Percentiles rank a stretch among this genome's conserved stretches.
These are phyloP conservation scores for Epinephelus lanceolatus DNA, from an alignment of 2,113 vertebrate genomes.

Conservation along the genomic window DNA sequence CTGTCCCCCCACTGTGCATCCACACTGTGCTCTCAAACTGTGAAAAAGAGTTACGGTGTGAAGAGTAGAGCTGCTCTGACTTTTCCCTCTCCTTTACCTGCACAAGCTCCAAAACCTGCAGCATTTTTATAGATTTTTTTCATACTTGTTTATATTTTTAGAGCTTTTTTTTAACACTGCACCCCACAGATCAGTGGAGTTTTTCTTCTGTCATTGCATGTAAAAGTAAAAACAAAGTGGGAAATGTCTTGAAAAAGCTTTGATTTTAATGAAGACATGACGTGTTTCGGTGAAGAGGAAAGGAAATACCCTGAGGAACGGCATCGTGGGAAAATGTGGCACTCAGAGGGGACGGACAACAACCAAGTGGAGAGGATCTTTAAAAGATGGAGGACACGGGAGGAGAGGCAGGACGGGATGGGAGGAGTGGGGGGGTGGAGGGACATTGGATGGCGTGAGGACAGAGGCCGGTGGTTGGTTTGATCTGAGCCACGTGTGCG, in stretches of 20 bases:
- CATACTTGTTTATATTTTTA: slow-evolving; percentile 6
- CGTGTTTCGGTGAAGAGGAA: slow-evolving; percentile 38
- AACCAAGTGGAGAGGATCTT: slow-evolving; percentile 65
- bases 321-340: slow-evolving; percentile 62
- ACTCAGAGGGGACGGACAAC: slow-evolving; percentile 55
- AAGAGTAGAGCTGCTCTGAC: slow-evolving; percentile 51
- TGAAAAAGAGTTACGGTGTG: slow-evolving; percentile 72
- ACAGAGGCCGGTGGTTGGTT: slow-evolving; percentile 82
- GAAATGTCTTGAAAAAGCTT: slow-evolving; percentile 35
- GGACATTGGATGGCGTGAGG: slow-evolving; percentile 79
- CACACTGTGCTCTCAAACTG: slow-evolving; percentile 74
- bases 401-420: slow-evolving; percentile 64
- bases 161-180: background rate
- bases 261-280: slow-evolving; percentile 47
- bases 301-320: slow-evolving; percentile 59
- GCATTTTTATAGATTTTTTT: slow-evolving; percentile 19
- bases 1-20: slow-evolving; percentile 70
- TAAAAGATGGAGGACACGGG: slow-evolving; percentile 74
- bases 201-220: slow-evolving; percentile 20
- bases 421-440: slow-evolving; percentile 65
- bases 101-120: slow-evolving; percentile 34
- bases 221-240: slow-evolving; percentile 47
- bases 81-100: slow-evolving; percentile 30
- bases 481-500: slow-evolving; percentile 78
- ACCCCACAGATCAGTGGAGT: slow-evolving; percentile 30